phyloP scores from a whole-genome alignment of 2,113 vertebrate genomes.

The Channa argus region DNA sequence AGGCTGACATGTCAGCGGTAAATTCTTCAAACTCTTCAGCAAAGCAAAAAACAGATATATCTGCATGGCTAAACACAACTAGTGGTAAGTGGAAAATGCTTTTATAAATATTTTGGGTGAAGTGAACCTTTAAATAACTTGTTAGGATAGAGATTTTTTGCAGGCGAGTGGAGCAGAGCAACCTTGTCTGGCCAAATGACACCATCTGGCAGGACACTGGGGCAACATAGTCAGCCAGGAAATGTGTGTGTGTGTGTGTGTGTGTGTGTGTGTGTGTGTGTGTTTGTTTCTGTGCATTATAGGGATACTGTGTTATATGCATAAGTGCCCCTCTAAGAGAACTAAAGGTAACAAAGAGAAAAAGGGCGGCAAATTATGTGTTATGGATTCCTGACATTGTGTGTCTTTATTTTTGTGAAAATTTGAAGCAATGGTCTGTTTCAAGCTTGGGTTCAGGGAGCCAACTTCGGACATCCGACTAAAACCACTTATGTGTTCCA shows the following conservation, averaged over 20 bases:
- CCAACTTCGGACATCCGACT: slow-evolving; percentile 3
- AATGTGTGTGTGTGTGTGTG: slow-evolving; percentile 8
- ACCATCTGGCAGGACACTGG: slow-evolving; percentile 72
- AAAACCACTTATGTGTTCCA: slow-evolving; percentile 27
- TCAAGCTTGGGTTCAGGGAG: slow-evolving; percentile 24
- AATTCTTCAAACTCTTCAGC: background rate
- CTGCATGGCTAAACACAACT: background rate
- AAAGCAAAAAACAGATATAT: background rate
- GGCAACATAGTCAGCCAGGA: slow-evolving; percentile 54
- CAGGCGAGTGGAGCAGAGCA: slow-evolving; percentile 47
- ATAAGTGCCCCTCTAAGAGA: no score
- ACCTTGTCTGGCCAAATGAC: slow-evolving; percentile 69
- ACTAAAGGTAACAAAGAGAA: background rate
- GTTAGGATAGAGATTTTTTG: slow-evolving; percentile 35
- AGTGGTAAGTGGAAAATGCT: background rate
- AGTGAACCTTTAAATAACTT: slow-evolving; percentile 42
- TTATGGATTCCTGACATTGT: no score
- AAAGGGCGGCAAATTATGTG: background rate
- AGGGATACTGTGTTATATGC: background rate
- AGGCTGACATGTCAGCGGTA: background rate
- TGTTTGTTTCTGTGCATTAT: slow-evolving; percentile 4
- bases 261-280: slow-evolving; percentile 8
- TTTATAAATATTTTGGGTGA: background rate
- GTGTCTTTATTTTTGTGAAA: no score
- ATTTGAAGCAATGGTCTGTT: background rate